Conservation (phyloP, 2,888 invertebrate species). For the Drosophila crucigera region DNA sequence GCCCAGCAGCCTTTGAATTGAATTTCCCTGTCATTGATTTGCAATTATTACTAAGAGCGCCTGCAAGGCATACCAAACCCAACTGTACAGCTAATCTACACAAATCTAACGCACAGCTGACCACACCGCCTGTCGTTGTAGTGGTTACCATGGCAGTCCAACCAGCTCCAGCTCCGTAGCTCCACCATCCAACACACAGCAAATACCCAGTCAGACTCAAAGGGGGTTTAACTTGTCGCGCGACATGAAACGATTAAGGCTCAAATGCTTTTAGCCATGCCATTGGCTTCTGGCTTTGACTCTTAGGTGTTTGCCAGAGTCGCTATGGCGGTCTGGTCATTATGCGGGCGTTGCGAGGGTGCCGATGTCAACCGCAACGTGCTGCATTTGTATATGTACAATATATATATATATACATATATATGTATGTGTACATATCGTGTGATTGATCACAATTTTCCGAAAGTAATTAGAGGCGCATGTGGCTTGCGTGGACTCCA, state of each 20-base stretch:
- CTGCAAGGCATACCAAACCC: constrained; percentile 52
- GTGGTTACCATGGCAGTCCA: constrained; percentile 32
- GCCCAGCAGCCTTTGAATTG: constrained; percentile 62
- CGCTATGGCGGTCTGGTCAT: constrained; percentile 40
- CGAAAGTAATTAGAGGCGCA: constrained; percentile 80
- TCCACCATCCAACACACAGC: background rate
- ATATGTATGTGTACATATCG: constrained; percentile 39
- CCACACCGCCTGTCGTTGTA: constrained; percentile 30
- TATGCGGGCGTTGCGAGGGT: constrained; percentile 33
- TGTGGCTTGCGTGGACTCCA: constrained; percentile 34
- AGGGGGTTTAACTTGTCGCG: constrained; percentile 61
- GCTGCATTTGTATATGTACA: constrained; percentile 35
- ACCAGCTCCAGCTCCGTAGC: constrained; percentile 5
- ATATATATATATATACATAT: background rate
- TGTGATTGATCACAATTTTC: constrained; percentile 83
- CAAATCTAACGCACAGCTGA: constrained; percentile 61
- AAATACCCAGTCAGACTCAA: constrained; percentile 1
- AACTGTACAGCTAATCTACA: constrained; percentile 50
- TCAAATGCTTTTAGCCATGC: constrained; percentile 71
- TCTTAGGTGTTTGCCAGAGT: constrained; percentile 53
- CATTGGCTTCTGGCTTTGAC: constrained; percentile 58
- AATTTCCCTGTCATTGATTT: constrained; percentile 73
- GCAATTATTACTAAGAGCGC: constrained; percentile 76
- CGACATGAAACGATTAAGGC: constrained; percentile 79
- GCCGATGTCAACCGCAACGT: constrained; percentile 18